Evolutionary conservation across 1,140 invertebrate genomes (phyloP).

Genomic region (Cydia fagiglandana): DNA sequence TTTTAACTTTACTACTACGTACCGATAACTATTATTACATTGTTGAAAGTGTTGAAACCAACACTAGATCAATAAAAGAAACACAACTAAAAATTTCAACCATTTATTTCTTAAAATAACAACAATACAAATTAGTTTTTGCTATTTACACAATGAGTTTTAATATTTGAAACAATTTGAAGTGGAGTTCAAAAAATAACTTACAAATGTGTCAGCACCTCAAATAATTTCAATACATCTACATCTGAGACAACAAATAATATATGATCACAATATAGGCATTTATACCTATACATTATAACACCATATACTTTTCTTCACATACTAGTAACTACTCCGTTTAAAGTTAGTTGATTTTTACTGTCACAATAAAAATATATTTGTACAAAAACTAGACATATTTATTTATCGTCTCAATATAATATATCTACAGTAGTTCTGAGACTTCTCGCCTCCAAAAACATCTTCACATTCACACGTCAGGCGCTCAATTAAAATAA

Average conservation of each 20-base stretch:
- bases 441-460: not conserved
- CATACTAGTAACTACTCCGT: not conserved
- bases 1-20: too few relatives aligned
- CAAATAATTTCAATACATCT: conserved; percentile 2
- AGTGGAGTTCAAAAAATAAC: not conserved
- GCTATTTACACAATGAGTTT: conserved; percentile 40
- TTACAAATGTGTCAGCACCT: not conserved
- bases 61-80: conserved; percentile 17
- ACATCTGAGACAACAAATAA: conserved; percentile 36
- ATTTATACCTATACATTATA: not conserved
- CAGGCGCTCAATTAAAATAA: not conserved
- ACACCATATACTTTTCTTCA: too few relatives aligned
- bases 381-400: not conserved
- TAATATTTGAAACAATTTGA: not conserved
- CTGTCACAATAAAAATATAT: not conserved
- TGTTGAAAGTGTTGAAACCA: too few relatives aligned
- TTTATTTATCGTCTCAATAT: conserved; percentile 10
- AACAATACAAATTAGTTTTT: conserved; percentile 36
- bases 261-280: conserved; percentile 33
- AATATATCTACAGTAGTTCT: not conserved
- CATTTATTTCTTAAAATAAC: conserved; percentile 40
- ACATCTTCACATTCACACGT: not conserved
- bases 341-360: not conserved
- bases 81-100: conserved; percentile 25
- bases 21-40: too few relatives aligned